Evolutionary conservation across 2,113 vertebrate species (phyloP).

Genomic region (Ceyx cyanopectus): DNA sequence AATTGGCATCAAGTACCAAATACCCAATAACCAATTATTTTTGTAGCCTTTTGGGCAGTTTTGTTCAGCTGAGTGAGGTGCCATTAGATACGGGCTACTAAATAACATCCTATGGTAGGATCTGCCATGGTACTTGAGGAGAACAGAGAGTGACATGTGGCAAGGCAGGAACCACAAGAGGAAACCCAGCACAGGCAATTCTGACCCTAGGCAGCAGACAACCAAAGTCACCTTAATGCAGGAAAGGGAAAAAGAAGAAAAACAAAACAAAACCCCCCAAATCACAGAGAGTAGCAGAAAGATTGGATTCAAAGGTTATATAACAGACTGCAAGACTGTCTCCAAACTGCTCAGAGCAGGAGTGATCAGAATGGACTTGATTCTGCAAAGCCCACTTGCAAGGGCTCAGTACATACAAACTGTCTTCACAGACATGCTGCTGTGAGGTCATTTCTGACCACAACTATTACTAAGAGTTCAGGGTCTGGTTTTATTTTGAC

Average conservation of each 20-base stretch:
- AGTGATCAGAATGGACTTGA: neutral
- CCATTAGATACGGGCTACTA: neutral
- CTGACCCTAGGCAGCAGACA: neutral
- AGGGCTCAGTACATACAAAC: neutral
- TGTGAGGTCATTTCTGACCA: neutral
- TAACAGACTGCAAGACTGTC: neutral
- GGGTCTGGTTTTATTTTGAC: neutral
- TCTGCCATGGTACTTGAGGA: neutral
- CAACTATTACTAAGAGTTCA: neutral
- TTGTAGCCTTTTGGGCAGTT: neutral
- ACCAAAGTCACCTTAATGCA: neutral
- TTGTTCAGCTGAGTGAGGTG: neutral
- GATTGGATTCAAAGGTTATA: neutral
- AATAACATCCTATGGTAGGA: neutral
- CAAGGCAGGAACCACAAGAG: rapidly evolving
- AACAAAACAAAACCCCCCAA: neutral
- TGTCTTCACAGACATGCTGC: neutral
- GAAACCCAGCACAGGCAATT: neutral
- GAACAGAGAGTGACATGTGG: neutral
- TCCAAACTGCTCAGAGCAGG: neutral
- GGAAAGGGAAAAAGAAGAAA: neutral
- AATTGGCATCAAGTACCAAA: neutral
- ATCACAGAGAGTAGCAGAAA: neutral
- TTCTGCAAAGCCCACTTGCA: neutral
- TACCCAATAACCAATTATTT: neutral